Base-by-base conservation (phyloP, 2,888 invertebrate genomes). In the Parapristionchus giblindavisi region DNA sequence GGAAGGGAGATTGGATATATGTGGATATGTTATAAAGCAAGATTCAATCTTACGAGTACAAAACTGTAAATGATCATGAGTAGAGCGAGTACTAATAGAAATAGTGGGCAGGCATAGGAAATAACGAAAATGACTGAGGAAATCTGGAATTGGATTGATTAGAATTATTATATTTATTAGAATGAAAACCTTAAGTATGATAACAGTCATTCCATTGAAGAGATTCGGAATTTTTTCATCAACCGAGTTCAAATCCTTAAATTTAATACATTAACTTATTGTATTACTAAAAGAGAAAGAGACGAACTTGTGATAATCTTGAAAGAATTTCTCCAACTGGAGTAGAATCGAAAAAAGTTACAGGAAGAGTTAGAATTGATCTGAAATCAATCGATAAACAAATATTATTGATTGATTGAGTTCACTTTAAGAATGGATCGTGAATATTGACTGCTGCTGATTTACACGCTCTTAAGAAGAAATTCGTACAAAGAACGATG, bases 281-380 rank as follows among this genome's bases (percentile, higher is more conserved):
- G n/a, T n/a, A n/a, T n/a, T n/a, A n/a, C n/a, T n/a, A n/a, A n/a
- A n/a, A n/a, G n/a, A n/a, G n/a, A n/a, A n/a, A n/a, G n/a, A n/a
- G n/a, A n/a, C n/a, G n/a, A n/a, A n/a, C n/a, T n/a, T n/a, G 78
- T 75, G n/a, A 21, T 21, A 80, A 60, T 51, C 81, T 36, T 51
- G 78, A 79, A 73, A 89, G 78, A 21, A 89, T 83, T 34, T 88
- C 82, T 14, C 89, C 89, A 29, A 83, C 80, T 8, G 88, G 88
- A 24, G 86, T 88, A 24, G 81, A 79, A 76, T 89, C 88, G 77
- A 88, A 89, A 80, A 89, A 89, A 11, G 83, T 75, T 81, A 87
- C 78, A 66, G 85, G 78, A 86, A 82, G 81, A 34, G 82, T 83
- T 11, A 88, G 79, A 3, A 89, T 79, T 58, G 81, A 51, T 27